Evolutionary conservation across 1,140 invertebrate species (phyloP).

Genomic region (Brachionus rubens): DNA sequence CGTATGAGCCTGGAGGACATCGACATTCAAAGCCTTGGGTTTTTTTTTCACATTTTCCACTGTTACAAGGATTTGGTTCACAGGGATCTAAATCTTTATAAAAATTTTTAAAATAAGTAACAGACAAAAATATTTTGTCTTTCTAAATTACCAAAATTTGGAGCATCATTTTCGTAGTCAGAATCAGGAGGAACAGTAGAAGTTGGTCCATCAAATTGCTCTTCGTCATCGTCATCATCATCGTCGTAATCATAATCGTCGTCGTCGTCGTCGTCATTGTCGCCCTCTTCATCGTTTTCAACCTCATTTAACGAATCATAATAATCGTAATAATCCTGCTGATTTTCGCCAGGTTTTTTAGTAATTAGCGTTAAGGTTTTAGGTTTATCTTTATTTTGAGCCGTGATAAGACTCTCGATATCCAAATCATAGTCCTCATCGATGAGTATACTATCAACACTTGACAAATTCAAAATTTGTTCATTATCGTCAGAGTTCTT

Average conservation of each 20-base stretch:
- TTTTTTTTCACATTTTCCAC: slow-evolving; percentile 48
- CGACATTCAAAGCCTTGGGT: slow-evolving; percentile 57
- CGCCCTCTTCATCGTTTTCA: not conserved
- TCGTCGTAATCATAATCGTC: not conserved
- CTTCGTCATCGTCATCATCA: not conserved
- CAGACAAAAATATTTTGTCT: too few species aligned
- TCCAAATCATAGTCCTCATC: slow-evolving; percentile 28
- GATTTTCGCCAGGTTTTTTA: not conserved
- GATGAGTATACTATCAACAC: not conserved
- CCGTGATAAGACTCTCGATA: not conserved
- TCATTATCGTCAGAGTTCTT: slow-evolving; percentile 2
- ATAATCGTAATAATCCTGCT: not conserved
- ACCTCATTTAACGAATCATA: not conserved
- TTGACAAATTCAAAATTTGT: slow-evolving; percentile 16
- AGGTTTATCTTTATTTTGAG: not conserved
- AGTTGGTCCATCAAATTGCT: not conserved
- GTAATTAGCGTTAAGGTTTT: not conserved
- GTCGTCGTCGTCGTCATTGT: not conserved
- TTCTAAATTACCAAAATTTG: slow-evolving; percentile 16
- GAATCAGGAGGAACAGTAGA: not conserved
- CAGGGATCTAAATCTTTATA: slow-evolving; percentile 47
- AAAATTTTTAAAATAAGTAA: not conserved
- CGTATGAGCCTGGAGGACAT: slow-evolving; percentile 47
- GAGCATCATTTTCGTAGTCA: not conserved
- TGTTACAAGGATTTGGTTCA: slow-evolving; percentile 48